These are phyloP conservation scores for Mastigias papua DNA, from an alignment of 30 jellyfish, hydroid and myxozoan genomes.

Conservation along the genomic window DNA sequence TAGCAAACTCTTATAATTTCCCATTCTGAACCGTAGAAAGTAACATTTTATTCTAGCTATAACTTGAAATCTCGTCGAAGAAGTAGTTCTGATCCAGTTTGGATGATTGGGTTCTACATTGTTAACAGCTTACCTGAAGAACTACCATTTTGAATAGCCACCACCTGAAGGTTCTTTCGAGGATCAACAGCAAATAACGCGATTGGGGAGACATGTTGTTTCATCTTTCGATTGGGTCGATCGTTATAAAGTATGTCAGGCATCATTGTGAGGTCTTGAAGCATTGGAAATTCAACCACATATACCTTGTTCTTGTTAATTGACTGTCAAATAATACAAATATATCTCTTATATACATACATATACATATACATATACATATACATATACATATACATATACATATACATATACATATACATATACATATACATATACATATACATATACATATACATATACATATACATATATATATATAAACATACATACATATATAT, in stretches of 20 bases:
- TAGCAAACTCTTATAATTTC: too few species aligned
- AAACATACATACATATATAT: neutral
- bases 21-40: too few species aligned
- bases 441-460: neutral
- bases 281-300: slow-evolving; percentile 34
- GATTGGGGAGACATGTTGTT: neutral
- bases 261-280: slow-evolving; percentile 11
- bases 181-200: slow-evolving; percentile 38
- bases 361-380: too few species aligned
- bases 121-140: neutral
- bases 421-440: neutral
- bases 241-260: neutral
- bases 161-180: slow-evolving; percentile 2
- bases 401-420: neutral
- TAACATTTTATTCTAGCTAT: too few species aligned
- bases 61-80: neutral
- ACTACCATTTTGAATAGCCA: slow-evolving; percentile 23
- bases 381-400: neutral
- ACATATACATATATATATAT: neutral
- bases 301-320: neutral
- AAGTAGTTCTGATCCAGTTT: neutral
- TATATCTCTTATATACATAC: neutral
- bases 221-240: slow-evolving; percentile 5
- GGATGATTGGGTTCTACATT: neutral
- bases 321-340: neutral